A percentile compares a stretch with the other conserved stretches of the same genome.
phyloP scores from a whole-genome alignment of 2,888 invertebrate species.

The Conistra vaccinii region DNA sequence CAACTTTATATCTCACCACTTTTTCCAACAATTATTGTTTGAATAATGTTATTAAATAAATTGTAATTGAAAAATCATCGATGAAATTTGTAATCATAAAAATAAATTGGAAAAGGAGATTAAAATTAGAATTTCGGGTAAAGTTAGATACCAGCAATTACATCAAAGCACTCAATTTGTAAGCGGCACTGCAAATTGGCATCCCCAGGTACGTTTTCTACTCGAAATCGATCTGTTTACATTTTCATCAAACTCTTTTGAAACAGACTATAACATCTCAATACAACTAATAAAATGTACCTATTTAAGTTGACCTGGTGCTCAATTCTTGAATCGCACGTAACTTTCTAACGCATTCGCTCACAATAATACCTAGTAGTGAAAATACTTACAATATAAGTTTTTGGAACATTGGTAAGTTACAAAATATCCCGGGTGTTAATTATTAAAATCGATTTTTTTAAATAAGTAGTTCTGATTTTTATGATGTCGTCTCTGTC shows the following conservation, averaged over 20 bases:
- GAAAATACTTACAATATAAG: neutral
- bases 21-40: neutral
- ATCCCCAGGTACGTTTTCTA: neutral
- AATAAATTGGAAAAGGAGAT: neutral
- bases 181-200: neutral
- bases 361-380: too few relatives aligned
- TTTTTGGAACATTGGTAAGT: neutral
- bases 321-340: slow-evolving; percentile 13
- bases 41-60: neutral
- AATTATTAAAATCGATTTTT: too few relatives aligned
- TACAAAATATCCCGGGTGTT: neutral
- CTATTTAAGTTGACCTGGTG: slow-evolving; percentile 27
- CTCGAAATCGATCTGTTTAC: neutral
- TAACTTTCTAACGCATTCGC: neutral
- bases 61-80: neutral
- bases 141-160: too few relatives aligned
- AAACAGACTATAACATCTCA: slow-evolving; percentile 1
- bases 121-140: neutral
- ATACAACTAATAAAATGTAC: slow-evolving; percentile 27
- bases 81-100: neutral
- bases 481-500: too few relatives aligned
- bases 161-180: neutral
- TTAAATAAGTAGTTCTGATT: too few relatives aligned
- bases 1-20: neutral
- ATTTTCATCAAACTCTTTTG: neutral